Percentiles rank a stretch among this genome's conserved stretches.
These are phyloP conservation scores for Myotis daubentonii DNA, from an alignment of 2,797 vertebrate genomes.

Conservation along the genomic window DNA sequence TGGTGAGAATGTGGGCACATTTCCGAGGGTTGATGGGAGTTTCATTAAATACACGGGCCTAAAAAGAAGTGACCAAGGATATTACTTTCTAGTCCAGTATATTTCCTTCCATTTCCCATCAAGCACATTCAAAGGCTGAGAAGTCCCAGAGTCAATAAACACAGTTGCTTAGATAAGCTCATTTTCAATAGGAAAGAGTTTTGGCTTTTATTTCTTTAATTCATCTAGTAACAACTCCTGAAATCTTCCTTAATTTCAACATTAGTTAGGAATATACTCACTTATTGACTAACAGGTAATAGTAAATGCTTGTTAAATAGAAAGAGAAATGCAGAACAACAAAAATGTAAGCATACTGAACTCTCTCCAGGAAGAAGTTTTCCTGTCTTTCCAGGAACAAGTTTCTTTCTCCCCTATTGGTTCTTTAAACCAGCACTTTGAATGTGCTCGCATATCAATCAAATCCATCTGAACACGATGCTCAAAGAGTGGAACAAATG, in stretches of 20 bases:
- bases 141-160: background rate
- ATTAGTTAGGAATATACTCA: background rate
- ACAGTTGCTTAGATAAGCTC: background rate
- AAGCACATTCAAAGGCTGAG: background rate
- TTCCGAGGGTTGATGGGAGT: slow-evolving; percentile 90
- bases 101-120: background rate
- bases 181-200: background rate
- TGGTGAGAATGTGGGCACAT: slow-evolving; percentile 90
- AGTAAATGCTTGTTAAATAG: background rate
- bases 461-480: too few species aligned
- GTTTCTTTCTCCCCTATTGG: background rate
- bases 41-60: slow-evolving; percentile 90
- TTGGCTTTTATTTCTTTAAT: background rate
- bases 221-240: background rate
- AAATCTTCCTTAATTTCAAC: background rate
- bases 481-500: background rate
- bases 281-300: background rate
- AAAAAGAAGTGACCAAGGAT: slow-evolving; percentile 67
- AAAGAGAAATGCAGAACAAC: background rate
- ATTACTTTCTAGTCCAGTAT: background rate
- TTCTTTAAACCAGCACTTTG: background rate
- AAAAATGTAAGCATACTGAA: background rate
- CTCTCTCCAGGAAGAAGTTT: background rate
- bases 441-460: background rate
- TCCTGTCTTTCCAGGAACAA: background rate